Percentiles rank a stretch among this genome's conserved stretches.
Conservation (phyloP, 2,797 vertebrate species). For the Coracias cyanogaster region DNA sequence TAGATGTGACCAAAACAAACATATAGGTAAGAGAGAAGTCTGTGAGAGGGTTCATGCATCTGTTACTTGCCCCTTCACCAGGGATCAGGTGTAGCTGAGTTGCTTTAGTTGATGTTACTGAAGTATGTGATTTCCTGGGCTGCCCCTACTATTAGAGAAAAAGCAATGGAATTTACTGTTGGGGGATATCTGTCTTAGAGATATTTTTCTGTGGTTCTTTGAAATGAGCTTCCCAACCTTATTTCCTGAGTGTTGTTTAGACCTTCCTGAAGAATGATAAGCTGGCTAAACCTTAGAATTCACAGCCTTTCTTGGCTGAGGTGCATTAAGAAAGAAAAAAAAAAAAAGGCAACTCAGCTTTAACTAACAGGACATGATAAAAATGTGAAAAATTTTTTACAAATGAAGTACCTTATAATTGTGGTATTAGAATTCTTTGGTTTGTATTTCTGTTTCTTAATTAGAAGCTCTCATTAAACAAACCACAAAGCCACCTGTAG, state of each 20-base stretch:
- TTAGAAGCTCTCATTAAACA: not conserved
- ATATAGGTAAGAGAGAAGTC: not conserved
- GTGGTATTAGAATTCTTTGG: not conserved
- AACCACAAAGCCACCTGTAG: not conserved
- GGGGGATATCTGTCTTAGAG: not conserved
- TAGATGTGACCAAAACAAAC: not conserved
- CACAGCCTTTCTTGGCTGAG: not conserved
- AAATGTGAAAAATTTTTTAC: not conserved
- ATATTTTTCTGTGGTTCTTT: not conserved
- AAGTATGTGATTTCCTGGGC: not conserved
- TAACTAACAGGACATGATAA: not conserved
- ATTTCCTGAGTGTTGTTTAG: conserved; percentile 2
- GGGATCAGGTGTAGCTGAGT: not conserved
- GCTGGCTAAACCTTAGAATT: not conserved
- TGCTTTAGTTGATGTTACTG: not conserved
- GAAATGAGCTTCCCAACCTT: conserved; percentile 11
- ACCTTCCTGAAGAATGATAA: not conserved
- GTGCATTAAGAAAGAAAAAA: not conserved
- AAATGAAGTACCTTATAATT: not conserved
- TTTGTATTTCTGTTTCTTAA: not conserved
- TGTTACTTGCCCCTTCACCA: not conserved
- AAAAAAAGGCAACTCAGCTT: not conserved
- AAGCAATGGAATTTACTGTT: not conserved
- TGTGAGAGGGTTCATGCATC: not conserved
- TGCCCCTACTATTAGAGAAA: not conserved